Percentiles rank a stretch among this genome's conserved stretches.
phyloP scores from a whole-genome alignment of 2,888 invertebrate species.

The Ceriagrion tenellum region DNA sequence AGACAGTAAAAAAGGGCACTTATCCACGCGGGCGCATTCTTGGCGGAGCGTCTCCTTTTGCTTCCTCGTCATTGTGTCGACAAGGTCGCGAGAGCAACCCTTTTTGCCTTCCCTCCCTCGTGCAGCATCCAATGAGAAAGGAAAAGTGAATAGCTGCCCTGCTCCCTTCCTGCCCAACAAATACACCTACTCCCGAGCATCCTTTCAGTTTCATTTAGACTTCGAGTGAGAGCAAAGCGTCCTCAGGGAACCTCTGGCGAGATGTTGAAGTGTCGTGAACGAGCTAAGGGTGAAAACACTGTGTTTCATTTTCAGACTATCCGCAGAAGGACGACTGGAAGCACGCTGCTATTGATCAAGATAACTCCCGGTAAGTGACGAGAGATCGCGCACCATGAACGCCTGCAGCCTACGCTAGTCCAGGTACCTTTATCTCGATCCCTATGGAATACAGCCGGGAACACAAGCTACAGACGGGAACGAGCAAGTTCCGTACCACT shows the following conservation, averaged over 20 bases:
- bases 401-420: too few species aligned
- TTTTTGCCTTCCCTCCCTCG: background rate
- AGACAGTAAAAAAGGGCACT: conserved; percentile 57
- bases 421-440: too few species aligned
- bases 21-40: conserved; percentile 47
- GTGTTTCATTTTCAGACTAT: background rate
- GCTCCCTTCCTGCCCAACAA: conserved; percentile 2
- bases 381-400: background rate
- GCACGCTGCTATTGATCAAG: background rate
- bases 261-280: background rate
- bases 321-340: background rate
- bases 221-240: conserved; percentile 29
- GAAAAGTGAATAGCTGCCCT: background rate
- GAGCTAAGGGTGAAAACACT: background rate
- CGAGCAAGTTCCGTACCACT: too few species aligned
- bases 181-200: background rate
- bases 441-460: too few species aligned
- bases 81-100: conserved; percentile 25
- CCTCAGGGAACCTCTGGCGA: background rate
- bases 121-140: conserved; percentile 27
- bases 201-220: conserved; percentile 49
- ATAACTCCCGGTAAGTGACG: background rate
- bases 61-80: conserved; percentile 34
- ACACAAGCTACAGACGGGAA: too few species aligned
- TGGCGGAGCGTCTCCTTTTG: background rate